Conservation (phyloP, 1,140 invertebrate species). For the Philotrypesis tridentata region DNA sequence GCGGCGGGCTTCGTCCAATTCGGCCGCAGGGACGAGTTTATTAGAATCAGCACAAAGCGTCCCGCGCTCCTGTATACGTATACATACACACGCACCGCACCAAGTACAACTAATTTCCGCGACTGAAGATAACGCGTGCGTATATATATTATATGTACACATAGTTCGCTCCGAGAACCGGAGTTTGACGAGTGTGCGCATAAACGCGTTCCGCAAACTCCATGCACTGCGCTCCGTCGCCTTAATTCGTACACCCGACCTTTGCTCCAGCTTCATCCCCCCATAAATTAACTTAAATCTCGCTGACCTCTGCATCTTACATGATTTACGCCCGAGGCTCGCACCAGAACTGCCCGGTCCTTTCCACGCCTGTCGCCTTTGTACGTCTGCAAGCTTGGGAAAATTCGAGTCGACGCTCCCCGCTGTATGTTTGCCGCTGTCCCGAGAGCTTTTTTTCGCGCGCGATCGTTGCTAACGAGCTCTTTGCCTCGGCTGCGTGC, state of each 20-base stretch:
- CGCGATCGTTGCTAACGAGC: too few relatives aligned
- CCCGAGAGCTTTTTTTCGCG: too few relatives aligned
- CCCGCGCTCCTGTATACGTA: too few relatives aligned
- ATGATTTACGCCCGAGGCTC: not conserved
- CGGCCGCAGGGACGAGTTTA: not conserved
- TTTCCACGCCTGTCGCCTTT: not conserved
- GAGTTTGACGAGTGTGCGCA: constrained; percentile 26
- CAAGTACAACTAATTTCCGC: too few relatives aligned
- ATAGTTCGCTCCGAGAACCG: too few relatives aligned
- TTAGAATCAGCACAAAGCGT: not conserved
- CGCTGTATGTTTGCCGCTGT: too few relatives aligned
- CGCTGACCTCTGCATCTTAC: not conserved
- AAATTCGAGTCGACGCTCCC: not conserved
- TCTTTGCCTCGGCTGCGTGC: too few relatives aligned
- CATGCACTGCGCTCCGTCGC: too few relatives aligned
- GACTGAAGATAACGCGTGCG: too few relatives aligned
- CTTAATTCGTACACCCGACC: not conserved
- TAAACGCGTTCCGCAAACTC: not conserved
- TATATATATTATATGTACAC: too few relatives aligned
- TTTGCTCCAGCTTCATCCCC: not conserved
- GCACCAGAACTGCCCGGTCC: not conserved
- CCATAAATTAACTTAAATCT: not conserved
- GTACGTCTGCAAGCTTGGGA: not conserved
- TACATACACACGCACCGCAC: too few relatives aligned
- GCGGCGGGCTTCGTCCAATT: not conserved